Percentiles rank a stretch among this genome's conserved stretches.
These are phyloP conservation scores for Phodopus roborovskii DNA, from an alignment of 2,113 vertebrate genomes.

Conservation along the genomic window DNA sequence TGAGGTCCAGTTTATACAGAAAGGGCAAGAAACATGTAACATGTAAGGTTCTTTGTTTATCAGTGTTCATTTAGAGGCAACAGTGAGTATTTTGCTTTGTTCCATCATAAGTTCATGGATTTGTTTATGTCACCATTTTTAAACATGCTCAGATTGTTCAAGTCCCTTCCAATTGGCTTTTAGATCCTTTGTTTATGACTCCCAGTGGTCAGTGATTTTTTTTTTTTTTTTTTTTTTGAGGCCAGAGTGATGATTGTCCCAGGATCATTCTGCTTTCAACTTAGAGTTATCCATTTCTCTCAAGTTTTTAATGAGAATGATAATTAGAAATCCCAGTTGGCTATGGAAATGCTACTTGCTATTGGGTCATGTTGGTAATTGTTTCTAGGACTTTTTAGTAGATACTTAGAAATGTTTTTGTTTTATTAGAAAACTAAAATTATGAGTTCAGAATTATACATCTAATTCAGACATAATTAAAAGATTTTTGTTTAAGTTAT, in stretches of 20 bases:
- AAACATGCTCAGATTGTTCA: neutral
- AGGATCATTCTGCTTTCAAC: neutral
- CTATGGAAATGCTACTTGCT: slow-evolving; percentile 24
- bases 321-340: slow-evolving; percentile 31
- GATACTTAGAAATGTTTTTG: neutral
- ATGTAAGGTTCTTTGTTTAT: neutral
- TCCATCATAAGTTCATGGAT: slow-evolving; percentile 6
- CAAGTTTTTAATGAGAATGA: slow-evolving; percentile 24
- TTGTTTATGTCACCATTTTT: slow-evolving; percentile 1
- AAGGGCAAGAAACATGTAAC: neutral
- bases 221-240: neutral
- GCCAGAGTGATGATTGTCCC: neutral
- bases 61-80: slow-evolving; percentile 16
- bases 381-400: slow-evolving; percentile 39
- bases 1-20: slow-evolving; percentile 7
- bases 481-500: slow-evolving; percentile 50
- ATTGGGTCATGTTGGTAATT: neutral
- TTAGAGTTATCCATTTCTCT: slow-evolving; percentile 41
- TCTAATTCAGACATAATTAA: slow-evolving; percentile 1
- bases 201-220: neutral
- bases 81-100: slow-evolving; percentile 37
- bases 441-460: slow-evolving; percentile 42
- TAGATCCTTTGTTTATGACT: neutral
- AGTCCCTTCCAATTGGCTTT: neutral
- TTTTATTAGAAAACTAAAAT: slow-evolving; percentile 35